Percentiles rank a stretch among this genome's conserved stretches.
Evolutionary conservation across 2,113 vertebrate genomes (phyloP).

Genomic region (Scolopax mira): DNA sequence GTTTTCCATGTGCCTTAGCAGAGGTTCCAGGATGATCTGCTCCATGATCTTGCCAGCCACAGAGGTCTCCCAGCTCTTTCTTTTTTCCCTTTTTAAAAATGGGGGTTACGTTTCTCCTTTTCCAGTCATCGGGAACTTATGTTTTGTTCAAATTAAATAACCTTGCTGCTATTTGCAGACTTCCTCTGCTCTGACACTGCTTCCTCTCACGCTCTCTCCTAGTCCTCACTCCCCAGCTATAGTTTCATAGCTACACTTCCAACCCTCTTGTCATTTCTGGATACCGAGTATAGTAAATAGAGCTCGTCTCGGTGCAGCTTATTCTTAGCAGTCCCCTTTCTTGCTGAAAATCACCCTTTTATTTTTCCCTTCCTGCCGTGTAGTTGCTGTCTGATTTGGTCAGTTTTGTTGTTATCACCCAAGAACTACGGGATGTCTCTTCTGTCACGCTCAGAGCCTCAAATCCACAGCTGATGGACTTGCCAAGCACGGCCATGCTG

Average conservation of each 20-base stretch:
- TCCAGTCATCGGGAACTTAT: neutral
- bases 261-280: neutral
- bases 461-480: neutral
- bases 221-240: neutral
- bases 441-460: neutral
- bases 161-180: neutral
- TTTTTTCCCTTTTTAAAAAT: neutral
- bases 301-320: neutral
- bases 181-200: neutral
- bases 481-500: fast-evolving
- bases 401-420: neutral
- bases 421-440: neutral
- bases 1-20: neutral
- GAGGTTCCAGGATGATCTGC: neutral
- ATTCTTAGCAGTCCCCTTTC: neutral
- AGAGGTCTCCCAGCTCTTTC: neutral
- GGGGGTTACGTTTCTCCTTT: neutral
- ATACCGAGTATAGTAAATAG: neutral
- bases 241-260: neutral
- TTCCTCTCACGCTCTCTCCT: neutral
- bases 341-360: neutral
- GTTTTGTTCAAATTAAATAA: neutral
- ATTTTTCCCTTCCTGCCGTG: neutral
- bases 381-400: neutral
- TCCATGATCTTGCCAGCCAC: neutral